Evolutionary conservation across 2,888 invertebrate genomes (phyloP), one percentile per base, ranked within the genome.

Genomic region (Mesorhabditis spiculigera): DNA sequence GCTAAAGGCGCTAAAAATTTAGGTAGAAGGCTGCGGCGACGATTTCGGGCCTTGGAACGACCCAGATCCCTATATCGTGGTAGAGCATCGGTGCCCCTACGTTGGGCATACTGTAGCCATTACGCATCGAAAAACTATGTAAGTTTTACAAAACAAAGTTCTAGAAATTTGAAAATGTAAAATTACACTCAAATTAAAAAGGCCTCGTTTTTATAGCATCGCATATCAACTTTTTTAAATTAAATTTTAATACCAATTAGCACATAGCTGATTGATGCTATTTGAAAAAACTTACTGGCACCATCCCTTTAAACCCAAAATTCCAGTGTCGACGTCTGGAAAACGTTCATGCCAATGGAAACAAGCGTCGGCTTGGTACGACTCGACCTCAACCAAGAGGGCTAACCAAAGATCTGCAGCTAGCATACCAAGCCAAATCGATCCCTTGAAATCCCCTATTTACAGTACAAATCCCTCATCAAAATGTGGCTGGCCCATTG

Each of bases 1-100:
- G 28, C 28, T 28, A 28, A 28, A 28, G 3, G 28, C 28, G 8
- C 28, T 63, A n/a, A 16, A 8, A 63, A 1, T 63, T 63, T 8
- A 65, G 44, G 65, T 65, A 13, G 72, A 75, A 44, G 77, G 77
- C n/a, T 77, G 77, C 64, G 77, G 78, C 2, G 65, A 73, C 44
- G 77, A 77, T 42, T 68, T 77, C 28, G 77, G 77, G 5, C 65
- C 58, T 5, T 77, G 76, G 76, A 77, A 77, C 63, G 78, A 78
- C n/a, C 77, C 77, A 8, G 77, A 77, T 70, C 77, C 77, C 1
- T 79, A 71, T 44, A 43, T 76, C 16, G 28, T 68, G 16, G 63
- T 76, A 28, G 67, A 71, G 16, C 76, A 76, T 63, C 66, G 78
- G 28, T 76, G 76, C 62, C 76, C 76, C 0, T 67, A 69, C 42